Percentiles rank a stretch among this genome's conserved stretches.
These are phyloP conservation scores for Tauraco hartlaubi DNA, from an alignment of 2,797 vertebrate genomes.

Conservation along the genomic window DNA sequence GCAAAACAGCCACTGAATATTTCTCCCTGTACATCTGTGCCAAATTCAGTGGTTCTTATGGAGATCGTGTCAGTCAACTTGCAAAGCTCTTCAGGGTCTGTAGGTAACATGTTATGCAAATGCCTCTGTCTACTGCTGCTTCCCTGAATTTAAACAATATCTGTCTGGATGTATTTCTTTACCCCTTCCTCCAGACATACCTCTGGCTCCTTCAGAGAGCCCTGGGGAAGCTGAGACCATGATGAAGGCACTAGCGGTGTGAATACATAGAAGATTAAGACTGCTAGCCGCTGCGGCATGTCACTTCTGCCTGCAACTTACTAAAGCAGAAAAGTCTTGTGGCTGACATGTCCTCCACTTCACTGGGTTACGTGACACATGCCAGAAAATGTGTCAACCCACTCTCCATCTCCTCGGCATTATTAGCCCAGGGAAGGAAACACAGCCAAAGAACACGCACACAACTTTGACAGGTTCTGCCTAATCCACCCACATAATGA, in stretches of 20 bases:
- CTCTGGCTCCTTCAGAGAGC: not conserved
- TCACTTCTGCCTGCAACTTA: constrained; percentile 7
- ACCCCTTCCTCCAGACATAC: not conserved
- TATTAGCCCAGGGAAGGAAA: constrained; percentile 63
- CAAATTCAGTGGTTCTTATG: not conserved
- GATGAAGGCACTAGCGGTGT: not conserved
- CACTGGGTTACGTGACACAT: constrained; percentile 53
- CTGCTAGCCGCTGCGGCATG: not conserved
- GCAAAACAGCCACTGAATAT: not conserved
- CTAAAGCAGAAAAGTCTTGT: constrained; percentile 60
- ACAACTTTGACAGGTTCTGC: constrained; percentile 72
- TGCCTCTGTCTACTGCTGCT: not conserved
- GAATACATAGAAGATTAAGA: constrained; percentile 11
- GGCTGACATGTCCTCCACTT: constrained; percentile 54
- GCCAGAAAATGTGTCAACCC: constrained; percentile 65
- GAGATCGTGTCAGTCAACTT: not conserved
- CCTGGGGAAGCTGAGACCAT: not conserved
- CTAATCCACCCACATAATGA: constrained; percentile 68
- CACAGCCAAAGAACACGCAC: constrained; percentile 40
- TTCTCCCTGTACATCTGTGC: not conserved
- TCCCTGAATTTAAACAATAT: not conserved
- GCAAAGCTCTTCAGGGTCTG: not conserved
- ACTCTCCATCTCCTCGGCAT: constrained; percentile 41
- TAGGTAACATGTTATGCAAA: not conserved
- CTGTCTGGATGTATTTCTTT: not conserved